Evolutionary conservation across 2,113 vertebrate genomes (phyloP).

Genomic region (Ceuthmochares aereus): DNA sequence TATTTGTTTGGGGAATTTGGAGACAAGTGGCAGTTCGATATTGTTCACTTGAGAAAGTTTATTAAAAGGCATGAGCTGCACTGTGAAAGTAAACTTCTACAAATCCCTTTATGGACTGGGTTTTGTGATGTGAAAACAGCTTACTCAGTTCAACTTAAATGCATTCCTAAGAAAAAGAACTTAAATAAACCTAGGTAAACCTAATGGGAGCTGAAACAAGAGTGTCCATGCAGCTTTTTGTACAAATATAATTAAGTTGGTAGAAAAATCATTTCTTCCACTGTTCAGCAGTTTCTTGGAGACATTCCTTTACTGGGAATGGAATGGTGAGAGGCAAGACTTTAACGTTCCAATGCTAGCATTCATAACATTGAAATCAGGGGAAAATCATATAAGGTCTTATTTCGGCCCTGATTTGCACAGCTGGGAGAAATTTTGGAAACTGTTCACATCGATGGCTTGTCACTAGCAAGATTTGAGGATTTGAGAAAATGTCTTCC

Average conservation of each 20-base stretch:
- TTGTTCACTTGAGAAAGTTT: slow-evolving; percentile 11
- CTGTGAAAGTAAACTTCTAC: slow-evolving; percentile 2
- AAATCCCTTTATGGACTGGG: slow-evolving; percentile 27
- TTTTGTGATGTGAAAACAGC: slow-evolving; percentile 14
- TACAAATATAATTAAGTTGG: background rate
- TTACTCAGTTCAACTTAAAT: slow-evolving; percentile 5
- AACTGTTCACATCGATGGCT: background rate
- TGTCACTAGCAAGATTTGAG: background rate
- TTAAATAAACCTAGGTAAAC: background rate
- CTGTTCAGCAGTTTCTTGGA: background rate
- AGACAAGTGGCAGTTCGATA: background rate
- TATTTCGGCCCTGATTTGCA: background rate
- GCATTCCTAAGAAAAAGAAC: background rate
- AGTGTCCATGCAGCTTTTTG: background rate
- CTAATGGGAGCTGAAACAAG: background rate
- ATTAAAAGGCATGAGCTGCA: background rate
- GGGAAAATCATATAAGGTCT: background rate
- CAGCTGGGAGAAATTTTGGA: background rate
- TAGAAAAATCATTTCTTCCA: background rate
- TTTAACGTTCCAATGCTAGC: background rate
- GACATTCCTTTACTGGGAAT: background rate
- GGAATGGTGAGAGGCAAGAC: background rate
- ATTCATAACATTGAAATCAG: background rate
- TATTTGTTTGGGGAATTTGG: background rate
- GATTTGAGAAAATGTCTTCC: background rate